Base-by-base conservation (phyloP, 1,140 invertebrate species). In the Zelostemma sp. region DNA sequence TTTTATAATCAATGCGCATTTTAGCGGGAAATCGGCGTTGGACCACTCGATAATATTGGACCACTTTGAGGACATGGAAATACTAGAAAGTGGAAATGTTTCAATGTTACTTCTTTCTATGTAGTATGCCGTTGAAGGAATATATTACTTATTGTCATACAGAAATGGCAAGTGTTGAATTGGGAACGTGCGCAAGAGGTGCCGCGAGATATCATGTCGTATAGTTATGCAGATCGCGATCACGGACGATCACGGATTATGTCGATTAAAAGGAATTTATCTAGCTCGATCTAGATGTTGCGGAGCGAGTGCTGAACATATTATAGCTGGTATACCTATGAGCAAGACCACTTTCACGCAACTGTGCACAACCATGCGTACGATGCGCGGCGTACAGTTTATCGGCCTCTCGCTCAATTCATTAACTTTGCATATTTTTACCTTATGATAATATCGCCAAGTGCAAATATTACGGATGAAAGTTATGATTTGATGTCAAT, bases 341-440 rank as follows among this genome's bases (percentile, higher is more conserved):
- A 66, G 40, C 67, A 65, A 78, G 66, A 56, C 62, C 54, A 69
- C 76, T 75, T 77, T 77, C 75, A 73, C 76, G 57, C 61, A 63
- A 46, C 40, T 76, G 54, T 40, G 54, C 33, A 66, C 50, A 4
- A 64, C 59, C 58, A 40, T 48, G 43, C 11, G 31, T 67, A 49
- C 57, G 54, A 57, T 46, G 63, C 35, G 53, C 58, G 49, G 65
- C n/a, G 56, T 58, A 33, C 19, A 38, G 11, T 35, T 54, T 19
- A 59, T 35, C 12, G 9, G 11, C 49, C 35, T 43, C 11, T 53
- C 47, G 25, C 8, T 58, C 40, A 9, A n/a, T n/a, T n/a, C n/a
- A n/a, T n/a, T n/a, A n/a, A n/a, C n/a, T n/a, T n/a, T n/a, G n/a
- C n/a, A n/a, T n/a, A n/a, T n/a, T n/a, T n/a, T n/a, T n/a, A n/a